Conservation (phyloP, 2,113 vertebrate genomes). For the Proteles cristata region DNA sequence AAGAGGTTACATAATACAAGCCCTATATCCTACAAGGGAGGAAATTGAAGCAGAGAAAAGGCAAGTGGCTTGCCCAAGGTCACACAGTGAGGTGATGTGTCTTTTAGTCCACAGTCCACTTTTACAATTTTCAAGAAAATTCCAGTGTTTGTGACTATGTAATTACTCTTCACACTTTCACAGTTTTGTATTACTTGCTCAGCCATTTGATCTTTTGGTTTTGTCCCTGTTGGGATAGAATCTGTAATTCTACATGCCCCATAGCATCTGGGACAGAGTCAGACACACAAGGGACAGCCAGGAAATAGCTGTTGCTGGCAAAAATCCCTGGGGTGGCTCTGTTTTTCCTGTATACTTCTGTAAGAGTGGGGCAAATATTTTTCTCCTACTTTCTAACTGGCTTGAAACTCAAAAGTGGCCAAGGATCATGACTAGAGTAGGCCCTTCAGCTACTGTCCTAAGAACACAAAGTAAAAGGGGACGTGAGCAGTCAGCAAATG, state of each 20-base stretch:
- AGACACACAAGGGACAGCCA: neutral
- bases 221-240: neutral
- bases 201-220: neutral
- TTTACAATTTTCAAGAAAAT: neutral
- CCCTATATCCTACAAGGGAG: neutral
- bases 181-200: neutral
- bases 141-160: neutral
- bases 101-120: neutral
- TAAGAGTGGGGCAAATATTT: neutral
- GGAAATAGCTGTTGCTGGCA: neutral
- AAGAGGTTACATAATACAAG: neutral
- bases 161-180: neutral
- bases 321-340: neutral
- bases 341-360: neutral
- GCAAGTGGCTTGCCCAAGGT: neutral
- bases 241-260: neutral
- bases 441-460: neutral
- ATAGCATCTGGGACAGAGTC: neutral
- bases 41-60: constrained; percentile 10
- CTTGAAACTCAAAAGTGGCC: neutral
- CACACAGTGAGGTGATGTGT: neutral
- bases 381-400: neutral
- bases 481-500: neutral
- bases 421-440: neutral
- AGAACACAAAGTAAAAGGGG: neutral